phyloP scores from a whole-genome alignment of 2,888 invertebrate genomes.

The Copidosoma aretas region DNA sequence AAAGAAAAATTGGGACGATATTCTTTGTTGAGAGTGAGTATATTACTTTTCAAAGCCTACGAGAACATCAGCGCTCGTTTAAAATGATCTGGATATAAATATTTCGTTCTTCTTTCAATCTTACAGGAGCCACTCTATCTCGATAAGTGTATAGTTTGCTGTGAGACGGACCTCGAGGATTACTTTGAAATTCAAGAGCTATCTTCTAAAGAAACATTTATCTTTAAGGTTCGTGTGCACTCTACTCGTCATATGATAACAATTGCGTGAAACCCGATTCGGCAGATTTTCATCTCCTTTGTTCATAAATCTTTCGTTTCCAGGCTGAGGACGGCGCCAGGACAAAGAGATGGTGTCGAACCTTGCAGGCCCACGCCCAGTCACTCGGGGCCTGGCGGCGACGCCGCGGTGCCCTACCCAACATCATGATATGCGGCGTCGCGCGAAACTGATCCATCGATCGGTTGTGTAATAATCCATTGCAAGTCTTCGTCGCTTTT shows the following conservation, averaged over 20 bases:
- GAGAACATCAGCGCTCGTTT: neutral
- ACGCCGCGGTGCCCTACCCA: conserved; percentile 90
- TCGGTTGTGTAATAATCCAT: no score
- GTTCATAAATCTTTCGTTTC: neutral
- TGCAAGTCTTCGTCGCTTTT: no score
- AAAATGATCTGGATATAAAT: conserved; percentile 9
- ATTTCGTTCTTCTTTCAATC: conserved; percentile 14
- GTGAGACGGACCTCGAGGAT: conserved; percentile 89
- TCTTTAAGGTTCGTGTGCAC: conserved; percentile 80
- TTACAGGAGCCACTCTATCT: conserved; percentile 83
- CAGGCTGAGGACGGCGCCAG: conserved; percentile 88
- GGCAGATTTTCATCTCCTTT: no score
- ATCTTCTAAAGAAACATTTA: conserved; percentile 89
- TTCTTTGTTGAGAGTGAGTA: conserved; percentile 74
- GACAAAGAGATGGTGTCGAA: conserved; percentile 88
- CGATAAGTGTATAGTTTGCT: conserved; percentile 89
- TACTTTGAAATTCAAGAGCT: conserved; percentile 95
- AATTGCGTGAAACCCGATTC: neutral
- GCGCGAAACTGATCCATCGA: conserved; percentile 51
- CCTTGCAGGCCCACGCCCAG: conserved; percentile 88
- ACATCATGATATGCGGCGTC: conserved; percentile 91
- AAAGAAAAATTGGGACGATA: conserved; percentile 90
- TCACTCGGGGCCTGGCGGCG: conserved; percentile 93
- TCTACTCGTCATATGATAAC: neutral
- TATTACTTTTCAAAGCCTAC: neutral